Conservation (phyloP, 1,140 invertebrate species). For the Bombus affinis region DNA sequence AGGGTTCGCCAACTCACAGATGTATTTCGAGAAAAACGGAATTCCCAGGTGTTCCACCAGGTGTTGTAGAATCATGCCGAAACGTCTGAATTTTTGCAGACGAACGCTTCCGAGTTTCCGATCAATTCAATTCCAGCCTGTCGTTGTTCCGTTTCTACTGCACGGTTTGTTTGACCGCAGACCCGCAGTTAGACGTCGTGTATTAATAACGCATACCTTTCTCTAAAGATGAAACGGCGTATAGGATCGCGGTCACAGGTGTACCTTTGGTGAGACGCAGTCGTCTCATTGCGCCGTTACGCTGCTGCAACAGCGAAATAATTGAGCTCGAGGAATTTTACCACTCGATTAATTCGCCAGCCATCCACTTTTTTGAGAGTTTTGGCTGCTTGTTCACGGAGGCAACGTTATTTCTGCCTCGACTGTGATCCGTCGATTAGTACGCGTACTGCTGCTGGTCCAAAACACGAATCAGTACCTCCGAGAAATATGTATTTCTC, state of each 20-base stretch:
- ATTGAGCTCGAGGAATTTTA: neutral
- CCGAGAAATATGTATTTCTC: neutral
- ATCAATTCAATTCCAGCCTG: neutral
- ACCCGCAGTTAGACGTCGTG: constrained; percentile 9
- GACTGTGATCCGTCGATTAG: neutral
- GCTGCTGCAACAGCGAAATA: neutral
- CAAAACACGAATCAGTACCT: neutral
- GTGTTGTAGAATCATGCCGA: too few species aligned
- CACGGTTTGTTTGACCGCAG: neutral
- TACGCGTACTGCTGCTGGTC: neutral
- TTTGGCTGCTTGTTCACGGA: neutral
- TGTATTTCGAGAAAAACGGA: constrained; percentile 43
- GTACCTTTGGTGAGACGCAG: constrained; percentile 3
- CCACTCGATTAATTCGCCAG: neutral
- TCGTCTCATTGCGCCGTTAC: neutral
- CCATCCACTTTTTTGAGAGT: neutral
- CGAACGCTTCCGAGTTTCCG: too few species aligned
- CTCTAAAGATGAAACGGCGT: constrained; percentile 50
- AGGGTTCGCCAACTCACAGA: neutral
- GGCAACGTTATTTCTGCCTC: neutral
- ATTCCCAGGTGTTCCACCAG: too few species aligned
- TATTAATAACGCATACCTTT: constrained; percentile 57
- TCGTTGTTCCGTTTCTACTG: constrained; percentile 3
- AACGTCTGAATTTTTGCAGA: too few species aligned
- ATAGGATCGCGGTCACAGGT: constrained; percentile 62